These are phyloP conservation scores for Zygogramma bicolorata DNA, from an alignment of 2,888 invertebrate genomes.

Conservation along the genomic window DNA sequence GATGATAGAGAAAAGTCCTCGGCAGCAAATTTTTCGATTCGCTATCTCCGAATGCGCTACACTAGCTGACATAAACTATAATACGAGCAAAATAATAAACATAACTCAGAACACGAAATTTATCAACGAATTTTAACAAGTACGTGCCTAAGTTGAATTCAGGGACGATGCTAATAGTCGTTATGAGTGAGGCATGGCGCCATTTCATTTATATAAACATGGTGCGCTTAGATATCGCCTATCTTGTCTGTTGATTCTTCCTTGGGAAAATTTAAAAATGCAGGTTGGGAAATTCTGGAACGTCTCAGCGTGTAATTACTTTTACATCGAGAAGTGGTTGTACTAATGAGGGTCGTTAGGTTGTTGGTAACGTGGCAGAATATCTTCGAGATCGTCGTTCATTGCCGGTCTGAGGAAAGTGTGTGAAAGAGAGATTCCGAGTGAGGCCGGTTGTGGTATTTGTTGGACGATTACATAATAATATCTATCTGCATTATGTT, in stretches of 20 bases:
- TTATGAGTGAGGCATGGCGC: slow-evolving; percentile 67
- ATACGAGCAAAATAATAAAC: slow-evolving; percentile 27
- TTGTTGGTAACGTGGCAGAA: no score
- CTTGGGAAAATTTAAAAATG: slow-evolving; percentile 43
- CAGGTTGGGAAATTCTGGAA: slow-evolving; percentile 25
- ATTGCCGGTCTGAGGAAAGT: no score
- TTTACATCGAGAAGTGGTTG: not conserved
- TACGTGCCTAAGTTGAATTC: slow-evolving; percentile 64
- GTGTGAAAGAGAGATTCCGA: no score
- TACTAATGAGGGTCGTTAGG: slow-evolving; percentile 10
- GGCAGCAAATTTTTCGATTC: not conserved
- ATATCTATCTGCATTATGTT: no score
- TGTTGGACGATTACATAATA: no score
- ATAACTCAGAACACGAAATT: slow-evolving; percentile 61
- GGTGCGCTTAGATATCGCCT: slow-evolving; percentile 58
- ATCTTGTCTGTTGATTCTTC: slow-evolving; percentile 55
- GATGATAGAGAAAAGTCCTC: not conserved
- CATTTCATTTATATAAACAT: slow-evolving; percentile 69
- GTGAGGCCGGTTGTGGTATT: no score
- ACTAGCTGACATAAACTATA: slow-evolving; percentile 15
- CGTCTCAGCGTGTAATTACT: slow-evolving; percentile 6
- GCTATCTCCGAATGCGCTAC: not conserved
- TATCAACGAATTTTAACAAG: slow-evolving; percentile 65
- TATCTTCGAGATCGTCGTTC: no score
- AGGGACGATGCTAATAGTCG: slow-evolving; percentile 66